Base-by-base conservation (phyloP, 2,888 invertebrate genomes). In the Brachyptera risi region DNA sequence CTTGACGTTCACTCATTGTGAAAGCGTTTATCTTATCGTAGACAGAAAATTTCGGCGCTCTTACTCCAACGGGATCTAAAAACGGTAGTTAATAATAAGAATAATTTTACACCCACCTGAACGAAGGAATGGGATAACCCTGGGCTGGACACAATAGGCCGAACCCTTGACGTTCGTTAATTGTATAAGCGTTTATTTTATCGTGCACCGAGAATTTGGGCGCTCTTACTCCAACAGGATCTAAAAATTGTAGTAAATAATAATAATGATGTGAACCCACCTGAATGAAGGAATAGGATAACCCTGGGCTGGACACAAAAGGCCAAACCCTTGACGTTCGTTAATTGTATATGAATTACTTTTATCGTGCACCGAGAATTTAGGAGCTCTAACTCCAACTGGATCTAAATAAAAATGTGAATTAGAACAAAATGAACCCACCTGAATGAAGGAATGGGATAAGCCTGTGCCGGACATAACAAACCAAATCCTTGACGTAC, bases 231-330 rank as follows among this genome's bases (percentile, higher is more conserved):
- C 81, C 83, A 63, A 84, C 78, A 13, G 83, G 83, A 58, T 40
- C 24, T 17, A 17, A n/a, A 44, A 24, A 17, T n/a, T 40, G 31
- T 19, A 19, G 26, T 42, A 58, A 5, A 15, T 21, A 1, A 13
- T 49, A 4, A 11, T 4, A 4, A 3, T 47, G 7, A 11, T 9
- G 1, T 15, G 13, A 31, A 37, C 70, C 75, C 78, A 84, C 81
- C 81, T 80, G 77, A 78, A 78, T 60, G 73, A 70, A 27, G 84
- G 84, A 57, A 81, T 79, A 21, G 84, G 84, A 74, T 78, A 85
- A 26, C 85, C 87, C 78, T 90, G 88, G 61, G 86, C 86, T 56
- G 87, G 87, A 72, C 88, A 90, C 68, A 84, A 79, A 65, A 90
- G 79, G 67, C 80, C 82, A 71, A 85, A 83, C 71, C 77, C 65